Percentiles rank a stretch among this genome's conserved stretches.
Conservation (phyloP, 2,797 vertebrate genomes). For the Phalanger gymnotis region DNA sequence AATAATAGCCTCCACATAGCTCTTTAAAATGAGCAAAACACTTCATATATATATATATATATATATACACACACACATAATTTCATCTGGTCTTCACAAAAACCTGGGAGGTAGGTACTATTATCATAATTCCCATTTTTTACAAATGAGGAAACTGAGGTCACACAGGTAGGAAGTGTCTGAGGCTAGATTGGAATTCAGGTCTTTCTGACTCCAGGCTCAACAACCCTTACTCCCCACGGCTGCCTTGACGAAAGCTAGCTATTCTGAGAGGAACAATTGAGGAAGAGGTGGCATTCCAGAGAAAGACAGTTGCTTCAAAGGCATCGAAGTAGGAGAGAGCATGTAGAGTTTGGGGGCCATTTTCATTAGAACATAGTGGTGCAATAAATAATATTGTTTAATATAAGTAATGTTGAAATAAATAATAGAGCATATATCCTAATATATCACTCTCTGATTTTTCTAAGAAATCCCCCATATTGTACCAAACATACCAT, state of each 20-base stretch:
- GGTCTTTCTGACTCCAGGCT: too few relatives aligned
- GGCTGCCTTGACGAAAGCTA: neutral
- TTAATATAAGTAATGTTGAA: too few relatives aligned
- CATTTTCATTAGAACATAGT: too few relatives aligned
- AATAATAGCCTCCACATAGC: neutral
- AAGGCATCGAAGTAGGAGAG: neutral
- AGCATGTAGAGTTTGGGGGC: neutral
- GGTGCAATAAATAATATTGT: too few relatives aligned
- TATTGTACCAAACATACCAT: neutral
- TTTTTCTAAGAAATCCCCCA: neutral
- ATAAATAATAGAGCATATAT: too few relatives aligned
- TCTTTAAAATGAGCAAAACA: neutral
- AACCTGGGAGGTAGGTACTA: neutral
- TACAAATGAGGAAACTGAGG: neutral
- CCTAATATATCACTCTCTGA: neutral
- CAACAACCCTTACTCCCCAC: neutral
- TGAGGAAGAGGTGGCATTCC: neutral
- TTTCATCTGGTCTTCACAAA: neutral
- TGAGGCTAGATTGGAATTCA: neutral
- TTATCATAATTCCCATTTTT: neutral
- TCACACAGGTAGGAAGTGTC: neutral
- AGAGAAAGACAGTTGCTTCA: neutral
- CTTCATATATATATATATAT: neutral
- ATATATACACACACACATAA: too few relatives aligned
- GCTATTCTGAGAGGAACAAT: neutral